Evolutionary conservation across 2,888 invertebrate genomes (phyloP).

Genomic region (Spodoptera picta): DNA sequence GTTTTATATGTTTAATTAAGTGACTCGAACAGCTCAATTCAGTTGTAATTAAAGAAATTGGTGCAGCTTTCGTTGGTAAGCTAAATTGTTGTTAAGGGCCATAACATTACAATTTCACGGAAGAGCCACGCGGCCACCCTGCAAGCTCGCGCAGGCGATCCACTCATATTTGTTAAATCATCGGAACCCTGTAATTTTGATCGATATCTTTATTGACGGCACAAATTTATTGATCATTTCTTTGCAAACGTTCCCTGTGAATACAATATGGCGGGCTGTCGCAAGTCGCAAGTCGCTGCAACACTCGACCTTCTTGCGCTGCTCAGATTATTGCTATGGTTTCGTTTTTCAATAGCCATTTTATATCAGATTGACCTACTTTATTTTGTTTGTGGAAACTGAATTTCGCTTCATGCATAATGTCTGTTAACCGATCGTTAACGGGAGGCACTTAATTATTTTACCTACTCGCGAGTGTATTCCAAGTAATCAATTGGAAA

Average conservation of each 20-base stretch:
- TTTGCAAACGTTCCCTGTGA: constrained; percentile 82
- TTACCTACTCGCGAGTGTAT: constrained; percentile 36
- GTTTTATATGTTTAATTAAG: constrained; percentile 77
- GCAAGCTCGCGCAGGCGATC: constrained; percentile 77
- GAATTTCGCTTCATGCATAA: constrained; percentile 75
- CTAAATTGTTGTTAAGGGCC: constrained; percentile 82
- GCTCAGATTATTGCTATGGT: constrained; percentile 82
- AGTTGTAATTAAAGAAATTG: constrained; percentile 81
- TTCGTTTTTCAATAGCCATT: constrained; percentile 86
- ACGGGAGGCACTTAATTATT: constrained; percentile 54
- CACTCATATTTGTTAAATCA: constrained; percentile 87
- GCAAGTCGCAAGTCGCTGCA: constrained; percentile 79
- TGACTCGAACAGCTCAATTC: constrained; percentile 76
- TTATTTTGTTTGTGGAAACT: constrained; percentile 81
- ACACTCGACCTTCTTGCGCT: constrained; percentile 76
- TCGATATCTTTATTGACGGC: constrained; percentile 88
- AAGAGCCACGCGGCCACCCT: constrained; percentile 83
- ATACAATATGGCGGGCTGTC: constrained; percentile 79
- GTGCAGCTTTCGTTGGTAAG: constrained; percentile 77
- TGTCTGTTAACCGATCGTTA: constrained; percentile 59
- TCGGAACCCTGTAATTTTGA: constrained; percentile 88
- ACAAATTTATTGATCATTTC: constrained; percentile 87
- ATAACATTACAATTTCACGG: constrained; percentile 84
- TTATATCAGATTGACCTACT: constrained; percentile 85
- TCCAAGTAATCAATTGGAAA: constrained; percentile 52